Base-by-base conservation (phyloP, 2,888 invertebrate genomes). In the Heliconius erato region DNA sequence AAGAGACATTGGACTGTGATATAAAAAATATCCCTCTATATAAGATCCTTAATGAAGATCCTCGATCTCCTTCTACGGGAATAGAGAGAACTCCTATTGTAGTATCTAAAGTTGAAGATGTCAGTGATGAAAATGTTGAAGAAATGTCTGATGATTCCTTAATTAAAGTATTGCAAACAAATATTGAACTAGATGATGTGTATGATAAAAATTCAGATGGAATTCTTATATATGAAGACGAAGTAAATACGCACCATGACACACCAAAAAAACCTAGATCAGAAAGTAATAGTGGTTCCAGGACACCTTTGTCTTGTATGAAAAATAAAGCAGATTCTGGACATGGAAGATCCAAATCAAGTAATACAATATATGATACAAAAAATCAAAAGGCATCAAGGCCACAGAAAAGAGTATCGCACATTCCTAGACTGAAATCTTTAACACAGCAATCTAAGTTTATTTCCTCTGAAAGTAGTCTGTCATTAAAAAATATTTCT, bases 151-250 rank as follows among this genome's bases (percentile, higher is more conserved):
- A 95, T 90, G 94, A 96, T 84, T 92, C 92, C 40, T 89, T 95
- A 19, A 93, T 96, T 69, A 94, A 95, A 90, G 94, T 92, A 69
- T 88, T 96, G 79, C 94, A 95, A 86, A 94, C 88, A 35, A 95
- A 94, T 90, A 88, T 87, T 63, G 93, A 94, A 83, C 89, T 93
- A 12, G 90, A 92, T 83, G 88, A 88, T 82, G 84, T 86, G 44
- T 71, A 86, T 84, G 89, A 94, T 86, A 90, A 94, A 80, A 95
- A 94, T 86, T 89, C 94, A 85, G 94, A 96, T 80, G 96, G 95
- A 6, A 90, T 96, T 76, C 90, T 96, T n/a, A 96, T 97, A 85
- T 97, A 97, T 91, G 97, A 97, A 93, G 97, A 97, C 92, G 93
- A 95, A 77, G 84, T 89, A n/a, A 85, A 85, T 81, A 83, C 87